Evolutionary conservation across 1,140 invertebrate species (phyloP).

Genomic region (Diorhabda sublineata): DNA sequence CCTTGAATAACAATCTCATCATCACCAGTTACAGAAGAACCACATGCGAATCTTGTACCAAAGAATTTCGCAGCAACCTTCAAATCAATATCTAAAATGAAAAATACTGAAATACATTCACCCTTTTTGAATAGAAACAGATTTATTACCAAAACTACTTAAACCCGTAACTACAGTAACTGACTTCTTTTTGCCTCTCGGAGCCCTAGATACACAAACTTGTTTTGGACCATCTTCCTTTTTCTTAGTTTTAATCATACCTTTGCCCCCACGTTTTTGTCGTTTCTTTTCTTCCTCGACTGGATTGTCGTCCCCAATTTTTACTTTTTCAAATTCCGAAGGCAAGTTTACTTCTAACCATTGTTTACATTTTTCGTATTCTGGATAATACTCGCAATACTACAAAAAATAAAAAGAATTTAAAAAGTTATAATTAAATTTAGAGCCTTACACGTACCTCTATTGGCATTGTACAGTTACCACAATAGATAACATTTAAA

Average conservation of each 20-base stretch:
- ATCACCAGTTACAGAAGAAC: conserved; percentile 95
- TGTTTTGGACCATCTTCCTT: conserved; percentile 76
- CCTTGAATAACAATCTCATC: conserved; percentile 99
- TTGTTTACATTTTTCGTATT: conserved; percentile 94
- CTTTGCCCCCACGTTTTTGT: conserved; percentile 87
- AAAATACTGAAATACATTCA: conserved; percentile 20
- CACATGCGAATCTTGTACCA: conserved; percentile 96
- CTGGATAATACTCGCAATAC: conserved; percentile 98
- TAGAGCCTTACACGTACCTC: conserved; percentile 57
- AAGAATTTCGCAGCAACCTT: conserved; percentile 98
- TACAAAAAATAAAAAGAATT: conserved; percentile 27
- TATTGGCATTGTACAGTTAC: conserved; percentile 90
- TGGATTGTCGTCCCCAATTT: conserved; percentile 68
- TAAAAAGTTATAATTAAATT: not conserved
- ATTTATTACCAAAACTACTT: conserved; percentile 75
- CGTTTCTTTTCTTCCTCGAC: conserved; percentile 90
- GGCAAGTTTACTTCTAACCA: conserved; percentile 95
- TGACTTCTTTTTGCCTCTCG: conserved; percentile 97
- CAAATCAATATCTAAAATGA: conserved; percentile 84
- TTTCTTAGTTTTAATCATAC: conserved; percentile 83
- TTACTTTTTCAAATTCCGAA: conserved; percentile 84
- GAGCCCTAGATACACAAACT: conserved; percentile 82
- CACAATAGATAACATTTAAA: conserved; percentile 87
- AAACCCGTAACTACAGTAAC: conserved; percentile 88
- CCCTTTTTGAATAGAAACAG: not conserved